phyloP scores from a whole-genome alignment of 2,113 vertebrate genomes.

The Bombycilla garrulus region DNA sequence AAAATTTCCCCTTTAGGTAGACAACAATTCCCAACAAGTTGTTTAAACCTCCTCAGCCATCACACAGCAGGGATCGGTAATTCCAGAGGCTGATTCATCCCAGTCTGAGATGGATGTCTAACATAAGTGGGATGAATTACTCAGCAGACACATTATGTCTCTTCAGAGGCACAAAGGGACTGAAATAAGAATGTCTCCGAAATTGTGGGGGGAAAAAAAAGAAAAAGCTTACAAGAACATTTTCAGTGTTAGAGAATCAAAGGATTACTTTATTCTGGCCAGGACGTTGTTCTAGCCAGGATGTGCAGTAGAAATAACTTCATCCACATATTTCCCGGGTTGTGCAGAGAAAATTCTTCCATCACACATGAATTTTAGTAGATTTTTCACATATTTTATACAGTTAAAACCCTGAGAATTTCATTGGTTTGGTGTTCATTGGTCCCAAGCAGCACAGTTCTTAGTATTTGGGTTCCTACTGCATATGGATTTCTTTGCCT shows the following conservation, averaged over 20 bases:
- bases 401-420: no score
- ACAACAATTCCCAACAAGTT: background rate
- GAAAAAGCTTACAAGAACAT: background rate
- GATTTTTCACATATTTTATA: background rate
- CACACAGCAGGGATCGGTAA: background rate
- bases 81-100: slow-evolving; percentile 10
- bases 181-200: background rate
- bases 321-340: fast-evolving
- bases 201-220: background rate
- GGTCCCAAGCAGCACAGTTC: fast-evolving
- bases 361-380: background rate
- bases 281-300: no score
- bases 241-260: background rate
- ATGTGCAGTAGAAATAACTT: background rate
- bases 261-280: no score
- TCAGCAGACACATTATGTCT: background rate
- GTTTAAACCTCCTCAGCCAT: background rate
- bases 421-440: background rate
- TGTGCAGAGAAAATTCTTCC: background rate
- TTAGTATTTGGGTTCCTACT: background rate
- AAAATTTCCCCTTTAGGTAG: background rate
- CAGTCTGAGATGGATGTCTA: background rate
- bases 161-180: background rate
- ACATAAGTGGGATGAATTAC: background rate
- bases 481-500: background rate